Percentiles rank a stretch among this genome's conserved stretches.
Conservation (phyloP, 2,797 vertebrate species). For the Malurus leucopterus region DNA sequence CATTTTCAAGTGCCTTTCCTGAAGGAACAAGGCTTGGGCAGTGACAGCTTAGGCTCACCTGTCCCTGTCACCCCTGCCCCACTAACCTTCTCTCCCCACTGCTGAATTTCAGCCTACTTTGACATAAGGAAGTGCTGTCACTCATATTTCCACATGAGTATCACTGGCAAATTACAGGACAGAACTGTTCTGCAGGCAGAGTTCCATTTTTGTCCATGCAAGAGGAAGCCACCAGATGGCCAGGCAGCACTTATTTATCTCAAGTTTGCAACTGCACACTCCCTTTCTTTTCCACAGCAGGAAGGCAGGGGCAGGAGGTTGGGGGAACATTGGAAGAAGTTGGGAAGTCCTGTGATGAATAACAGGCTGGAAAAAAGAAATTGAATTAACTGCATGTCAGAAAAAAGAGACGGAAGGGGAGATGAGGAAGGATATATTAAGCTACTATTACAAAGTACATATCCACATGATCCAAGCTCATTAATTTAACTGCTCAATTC, state of each 20-base stretch:
- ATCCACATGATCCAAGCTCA: background rate
- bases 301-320: background rate
- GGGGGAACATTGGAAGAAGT: background rate
- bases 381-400: background rate
- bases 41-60: background rate
- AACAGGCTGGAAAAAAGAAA: background rate
- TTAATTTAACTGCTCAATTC: background rate
- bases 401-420: background rate
- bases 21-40: background rate
- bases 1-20: background rate
- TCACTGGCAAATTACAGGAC: background rate
- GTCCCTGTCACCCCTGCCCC: background rate
- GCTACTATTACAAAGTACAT: background rate
- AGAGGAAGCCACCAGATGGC: background rate
- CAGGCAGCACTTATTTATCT: background rate
- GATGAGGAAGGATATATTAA: background rate
- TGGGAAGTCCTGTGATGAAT: background rate
- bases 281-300: background rate
- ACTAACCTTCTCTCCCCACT: background rate
- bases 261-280: background rate
- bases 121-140: background rate
- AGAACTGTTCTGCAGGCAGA: background rate
- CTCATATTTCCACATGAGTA: background rate
- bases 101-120: background rate
- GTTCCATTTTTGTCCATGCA: background rate